Evolutionary conservation across 2,113 vertebrate species (phyloP), one percentile per base, ranked within the genome.

Genomic region (Microcebus lehilahytsara): DNA sequence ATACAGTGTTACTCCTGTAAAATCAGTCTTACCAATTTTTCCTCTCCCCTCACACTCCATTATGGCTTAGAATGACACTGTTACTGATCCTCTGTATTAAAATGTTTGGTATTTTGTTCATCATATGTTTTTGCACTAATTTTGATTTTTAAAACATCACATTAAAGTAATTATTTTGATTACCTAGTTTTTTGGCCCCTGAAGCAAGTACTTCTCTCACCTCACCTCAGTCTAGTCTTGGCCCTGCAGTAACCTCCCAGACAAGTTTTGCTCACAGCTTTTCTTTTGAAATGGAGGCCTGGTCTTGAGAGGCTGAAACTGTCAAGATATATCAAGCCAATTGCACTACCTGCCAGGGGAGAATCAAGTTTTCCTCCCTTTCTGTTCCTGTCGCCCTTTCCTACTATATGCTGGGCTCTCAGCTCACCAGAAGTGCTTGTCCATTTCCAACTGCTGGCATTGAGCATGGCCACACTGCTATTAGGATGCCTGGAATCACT

Each of bases 261-360:
- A 72, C 12, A 58, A 97, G 20, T 89, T 95, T 32, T 94, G 49
- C 58, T 94, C 51, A 67, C 51, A 88, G n/a, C 49, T 34, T 85
- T 85, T 77, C 60, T 92, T 95, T 84, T 83, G 75, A 97, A 94
- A 96, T 75, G 85, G 64, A 96, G 46, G 42, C 27, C 42, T 91
- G 30, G 64, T 85, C 19, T 75, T 91, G 75, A 96, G 11, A 95
- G 32, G n/a, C 42, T 58, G 37, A 79, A 91, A 92, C 37, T 77
- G 20, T 85, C 53, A 79, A 85, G 56, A 56, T 7, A 79, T 69
- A 69, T 27, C 77, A 95, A 96, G 49, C 53, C 37, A 85, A 27
- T 46, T 89, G 66, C 17, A 83, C 37, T 6, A n/a, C 34, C 37
- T 71, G 37, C 69, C 49, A 80, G 87, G 87, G 78, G 56, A 91